These are phyloP conservation scores for Lordiphosa clarofinis DNA, from an alignment of 1,140 invertebrate genomes.

Conservation along the genomic window DNA sequence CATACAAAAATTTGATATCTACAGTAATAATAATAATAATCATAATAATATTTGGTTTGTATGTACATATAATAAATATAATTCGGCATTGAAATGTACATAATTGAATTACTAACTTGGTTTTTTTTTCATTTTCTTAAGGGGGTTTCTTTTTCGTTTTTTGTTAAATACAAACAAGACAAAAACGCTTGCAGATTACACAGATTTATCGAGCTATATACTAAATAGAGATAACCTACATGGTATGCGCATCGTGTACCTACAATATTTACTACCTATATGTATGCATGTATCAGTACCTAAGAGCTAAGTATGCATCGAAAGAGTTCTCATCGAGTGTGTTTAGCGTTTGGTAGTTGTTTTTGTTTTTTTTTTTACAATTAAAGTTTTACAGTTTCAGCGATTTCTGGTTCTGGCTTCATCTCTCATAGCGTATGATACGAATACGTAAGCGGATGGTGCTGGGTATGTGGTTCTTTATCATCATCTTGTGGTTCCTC, in stretches of 20 bases:
- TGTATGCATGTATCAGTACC: constrained; percentile 29
- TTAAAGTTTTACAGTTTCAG: constrained; percentile 13
- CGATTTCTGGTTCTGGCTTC: constrained; percentile 17
- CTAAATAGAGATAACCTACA: constrained; percentile 37
- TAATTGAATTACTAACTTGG: constrained; percentile 60
- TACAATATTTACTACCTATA: constrained; percentile 24
- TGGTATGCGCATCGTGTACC: constrained; percentile 25
- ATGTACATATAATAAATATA: constrained; percentile 54
- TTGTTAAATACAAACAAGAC: constrained; percentile 61
- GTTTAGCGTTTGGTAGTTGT: constrained; percentile 12
- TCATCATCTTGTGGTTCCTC: constrained; percentile 8
- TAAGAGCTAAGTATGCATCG: constrained; percentile 31
- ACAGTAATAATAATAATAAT: constrained; percentile 46
- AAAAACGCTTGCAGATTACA: constrained; percentile 71
- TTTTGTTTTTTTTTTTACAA: constrained; percentile 4
- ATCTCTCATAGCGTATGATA: constrained; percentile 55
- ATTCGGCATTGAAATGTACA: constrained; percentile 55
- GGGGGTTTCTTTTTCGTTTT: not conserved
- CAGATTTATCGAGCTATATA: constrained; percentile 52
- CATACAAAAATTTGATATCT: constrained; percentile 70
- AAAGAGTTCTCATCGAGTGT: constrained; percentile 13
- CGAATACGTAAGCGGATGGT: constrained; percentile 44
- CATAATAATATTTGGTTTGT: constrained; percentile 9
- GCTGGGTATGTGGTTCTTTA: constrained; percentile 27
- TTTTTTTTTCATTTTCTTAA: constrained; percentile 2